A percentile compares a stretch with the other conserved stretches of the same genome.
These are phyloP conservation scores for Mirza zaza DNA, from an alignment of 2,113 vertebrate species.

Conservation along the genomic window DNA sequence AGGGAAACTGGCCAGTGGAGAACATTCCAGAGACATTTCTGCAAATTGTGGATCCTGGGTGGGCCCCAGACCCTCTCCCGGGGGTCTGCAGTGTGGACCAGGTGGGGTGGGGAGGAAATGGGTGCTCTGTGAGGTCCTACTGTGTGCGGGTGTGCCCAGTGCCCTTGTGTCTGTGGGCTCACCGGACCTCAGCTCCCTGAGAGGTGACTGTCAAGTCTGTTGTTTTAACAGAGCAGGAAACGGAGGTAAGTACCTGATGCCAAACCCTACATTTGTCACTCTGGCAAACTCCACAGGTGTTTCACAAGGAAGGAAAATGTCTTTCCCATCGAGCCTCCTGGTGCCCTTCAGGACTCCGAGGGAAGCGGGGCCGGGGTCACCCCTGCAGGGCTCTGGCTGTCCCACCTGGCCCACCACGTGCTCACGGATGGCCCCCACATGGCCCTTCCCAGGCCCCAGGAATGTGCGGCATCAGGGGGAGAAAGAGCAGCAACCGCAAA, in stretches of 20 bases:
- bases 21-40: background rate
- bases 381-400: background rate
- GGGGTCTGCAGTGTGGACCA: background rate
- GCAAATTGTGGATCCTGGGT: too few species aligned
- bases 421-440: rapidly evolving
- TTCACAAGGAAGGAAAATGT: background rate
- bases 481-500: background rate
- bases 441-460: background rate
- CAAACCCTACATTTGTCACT: background rate
- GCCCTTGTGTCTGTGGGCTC: background rate
- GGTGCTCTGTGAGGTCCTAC: background rate
- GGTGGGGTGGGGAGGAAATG: background rate
- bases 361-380: background rate
- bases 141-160: background rate
- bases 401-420: rapidly evolving
- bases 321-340: background rate
- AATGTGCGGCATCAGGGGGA: background rate
- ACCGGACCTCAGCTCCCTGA: background rate
- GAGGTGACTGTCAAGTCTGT: background rate
- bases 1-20: background rate
- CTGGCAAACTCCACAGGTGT: background rate
- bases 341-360: background rate
- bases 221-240: background rate
- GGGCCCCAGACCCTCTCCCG: background rate
- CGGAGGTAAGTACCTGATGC: background rate